Evolutionary conservation across 2,113 vertebrate species (phyloP).

Genomic region (Dasyprocta punctata): DNA sequence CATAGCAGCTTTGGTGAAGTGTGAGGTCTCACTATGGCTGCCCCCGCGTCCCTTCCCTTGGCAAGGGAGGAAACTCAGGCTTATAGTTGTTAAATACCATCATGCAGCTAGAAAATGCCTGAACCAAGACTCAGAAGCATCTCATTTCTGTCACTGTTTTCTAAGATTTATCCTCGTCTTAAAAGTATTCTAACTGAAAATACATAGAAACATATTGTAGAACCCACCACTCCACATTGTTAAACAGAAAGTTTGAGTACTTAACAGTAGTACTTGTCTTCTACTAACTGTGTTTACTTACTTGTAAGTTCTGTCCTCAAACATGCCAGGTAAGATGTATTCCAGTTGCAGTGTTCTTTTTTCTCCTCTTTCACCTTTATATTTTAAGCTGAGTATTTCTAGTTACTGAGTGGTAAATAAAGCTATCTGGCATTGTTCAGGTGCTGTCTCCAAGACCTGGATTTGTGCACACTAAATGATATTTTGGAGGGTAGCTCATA

Average conservation of each 20-base stretch:
- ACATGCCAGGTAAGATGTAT: not conserved
- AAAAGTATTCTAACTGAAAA: slow-evolving; percentile 14
- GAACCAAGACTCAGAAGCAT: not conserved
- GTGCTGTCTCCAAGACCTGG: not conserved
- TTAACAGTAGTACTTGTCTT: not conserved
- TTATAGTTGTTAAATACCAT: not conserved
- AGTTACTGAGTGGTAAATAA: slow-evolving; percentile 21
- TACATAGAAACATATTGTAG: not conserved
- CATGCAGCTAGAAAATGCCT: not conserved
- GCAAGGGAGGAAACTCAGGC: not conserved
- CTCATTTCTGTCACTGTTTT: not conserved
- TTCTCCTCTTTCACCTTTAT: not conserved
- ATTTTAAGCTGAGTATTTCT: slow-evolving; percentile 11
- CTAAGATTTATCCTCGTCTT: not conserved
- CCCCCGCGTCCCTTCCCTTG: not conserved
- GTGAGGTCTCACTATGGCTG: not conserved
- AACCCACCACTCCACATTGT: not conserved
- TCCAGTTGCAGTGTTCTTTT: not conserved
- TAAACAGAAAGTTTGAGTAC: not conserved
- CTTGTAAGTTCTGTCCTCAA: not conserved
- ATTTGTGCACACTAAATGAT: not conserved
- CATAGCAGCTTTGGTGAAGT: not conserved
- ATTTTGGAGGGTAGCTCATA: not conserved
- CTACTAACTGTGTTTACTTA: not conserved
- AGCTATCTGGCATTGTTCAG: not conserved